Percentiles rank a stretch among this genome's conserved stretches.
Evolutionary conservation across 1,140 invertebrate genomes (phyloP).

Genomic region (Anthonomus grandis): DNA sequence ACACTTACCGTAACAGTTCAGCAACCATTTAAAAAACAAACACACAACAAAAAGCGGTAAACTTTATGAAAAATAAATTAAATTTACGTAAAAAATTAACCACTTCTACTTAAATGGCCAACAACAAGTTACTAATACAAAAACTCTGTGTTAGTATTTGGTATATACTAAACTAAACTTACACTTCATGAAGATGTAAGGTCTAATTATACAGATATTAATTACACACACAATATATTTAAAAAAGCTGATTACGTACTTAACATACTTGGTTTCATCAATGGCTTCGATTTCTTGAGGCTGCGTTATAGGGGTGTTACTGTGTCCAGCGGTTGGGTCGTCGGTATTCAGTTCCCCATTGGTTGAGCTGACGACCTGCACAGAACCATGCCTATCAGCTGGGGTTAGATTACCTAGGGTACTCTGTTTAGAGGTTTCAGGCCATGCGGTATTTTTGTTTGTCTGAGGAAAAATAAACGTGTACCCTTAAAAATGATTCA

Average conservation of each 20-base stretch:
- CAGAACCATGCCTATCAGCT: slow-evolving; percentile 82
- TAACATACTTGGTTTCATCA: slow-evolving; percentile 87
- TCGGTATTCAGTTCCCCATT: slow-evolving; percentile 94
- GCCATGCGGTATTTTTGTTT: slow-evolving; percentile 50
- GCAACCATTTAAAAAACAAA: too few species aligned
- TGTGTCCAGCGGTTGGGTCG: slow-evolving; percentile 93
- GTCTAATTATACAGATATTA: too few species aligned
- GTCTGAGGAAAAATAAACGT: slow-evolving; percentile 27
- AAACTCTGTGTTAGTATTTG: too few species aligned
- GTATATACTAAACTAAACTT: too few species aligned
- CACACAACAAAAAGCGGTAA: too few species aligned
- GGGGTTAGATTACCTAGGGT: slow-evolving; percentile 77
- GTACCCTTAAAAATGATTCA: background rate
- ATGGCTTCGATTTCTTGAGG: slow-evolving; percentile 89
- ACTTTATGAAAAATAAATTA: too few species aligned
- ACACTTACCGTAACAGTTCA: too few species aligned
- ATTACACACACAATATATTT: background rate
- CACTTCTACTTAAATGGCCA: too few species aligned
- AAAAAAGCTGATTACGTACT: slow-evolving; percentile 10
- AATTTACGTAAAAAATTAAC: too few species aligned
- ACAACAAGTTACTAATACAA: too few species aligned
- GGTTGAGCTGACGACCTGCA: slow-evolving; percentile 94
- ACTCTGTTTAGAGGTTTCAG: slow-evolving; percentile 56
- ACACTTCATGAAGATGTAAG: too few species aligned
- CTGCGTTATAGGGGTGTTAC: slow-evolving; percentile 92